phyloP scores from a whole-genome alignment of 35 echinoderm and acorn worm species.

The Strongylocentrotus purpuratus region DNA sequence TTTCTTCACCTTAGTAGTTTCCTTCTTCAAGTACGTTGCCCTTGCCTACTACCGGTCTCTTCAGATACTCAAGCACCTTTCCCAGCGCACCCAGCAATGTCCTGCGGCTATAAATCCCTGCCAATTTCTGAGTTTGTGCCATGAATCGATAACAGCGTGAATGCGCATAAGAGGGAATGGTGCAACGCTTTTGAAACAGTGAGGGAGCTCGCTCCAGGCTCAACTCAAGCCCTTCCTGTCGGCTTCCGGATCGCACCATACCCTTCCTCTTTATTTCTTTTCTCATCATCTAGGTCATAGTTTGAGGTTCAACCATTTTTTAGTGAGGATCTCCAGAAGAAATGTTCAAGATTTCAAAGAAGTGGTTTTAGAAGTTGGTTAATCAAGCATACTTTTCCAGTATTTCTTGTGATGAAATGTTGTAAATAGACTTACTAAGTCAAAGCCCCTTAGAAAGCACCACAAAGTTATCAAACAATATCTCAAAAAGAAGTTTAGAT shows the following conservation, averaged over 20 bases:
- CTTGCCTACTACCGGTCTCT: neutral
- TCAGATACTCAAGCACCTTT: constrained; percentile 16
- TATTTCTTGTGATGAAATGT: too few relatives aligned
- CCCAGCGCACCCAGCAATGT: neutral
- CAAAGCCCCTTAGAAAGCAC: too few relatives aligned
- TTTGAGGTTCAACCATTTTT: neutral
- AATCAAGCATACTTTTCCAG: too few relatives aligned
- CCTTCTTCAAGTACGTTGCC: constrained; percentile 38
- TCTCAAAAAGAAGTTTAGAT: too few relatives aligned
- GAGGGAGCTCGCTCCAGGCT: neutral
- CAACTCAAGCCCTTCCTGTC: constrained; percentile 21
- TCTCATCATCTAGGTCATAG: neutral
- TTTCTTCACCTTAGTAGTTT: neutral
- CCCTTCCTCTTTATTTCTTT: neutral
- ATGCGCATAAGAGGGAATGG: constrained; percentile 35
- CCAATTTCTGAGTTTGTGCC: constrained; percentile 8
- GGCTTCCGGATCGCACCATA: neutral
- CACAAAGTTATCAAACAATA: too few relatives aligned
- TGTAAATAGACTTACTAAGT: too few relatives aligned
- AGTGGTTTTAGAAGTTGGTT: too few relatives aligned
- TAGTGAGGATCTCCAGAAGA: neutral
- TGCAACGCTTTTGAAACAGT: constrained; percentile 52
- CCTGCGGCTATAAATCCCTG: constrained; percentile 24
- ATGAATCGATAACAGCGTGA: constrained; percentile 39
- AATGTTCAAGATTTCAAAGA: neutral